Evolutionary conservation across 2,797 vertebrate genomes (phyloP), one percentile per base, ranked within the genome.

Genomic region (Australoheros facetus): DNA sequence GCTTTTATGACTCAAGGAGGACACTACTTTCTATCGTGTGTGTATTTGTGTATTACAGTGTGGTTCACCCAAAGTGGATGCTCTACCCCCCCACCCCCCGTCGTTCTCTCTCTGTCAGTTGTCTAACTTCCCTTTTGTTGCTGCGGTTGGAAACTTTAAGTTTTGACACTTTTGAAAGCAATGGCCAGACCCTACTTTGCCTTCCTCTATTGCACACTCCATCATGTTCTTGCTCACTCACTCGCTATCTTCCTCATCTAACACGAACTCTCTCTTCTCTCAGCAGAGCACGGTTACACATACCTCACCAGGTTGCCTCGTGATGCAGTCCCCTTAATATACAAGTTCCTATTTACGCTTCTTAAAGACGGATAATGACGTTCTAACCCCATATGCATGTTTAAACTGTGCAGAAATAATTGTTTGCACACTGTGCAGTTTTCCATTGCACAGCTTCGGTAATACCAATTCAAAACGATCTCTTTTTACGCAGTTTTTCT

Each of bases 131-230:
- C 95, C 94, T 94, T 96, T 94, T 95, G 92, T 93, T 85, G 56
- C 83, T 96, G 96, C 93, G 96, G 96, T 96, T 96, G 96, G 96
- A 96, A 96, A 96, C 95, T 96, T 96, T 84, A 93, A 90, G 93
- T 96, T 95, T 96, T 96, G 95, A 96, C 94, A 96, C 94, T 94
- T 94, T 91, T 94, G 91, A 94, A 94, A 95, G 91, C 90, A 92
- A 86, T 95, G 95, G 94, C 95, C 95, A 94, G 94, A 93, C 83
- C 91, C 71, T 77, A 75, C 81, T 85, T 66, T 53, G 80, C 79
- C 94, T 95, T 96, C 94, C 95, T 94, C 94, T 96, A 89, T 94
- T 90, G 83, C 92, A 80, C 88, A 90, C 86, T 85, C 55, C 82
- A 87, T 90, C 83, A 34, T 85, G 90, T 80, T 93, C 82, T 93